Conservation (phyloP, 2,113 vertebrate genomes). For the Alces alces region DNA sequence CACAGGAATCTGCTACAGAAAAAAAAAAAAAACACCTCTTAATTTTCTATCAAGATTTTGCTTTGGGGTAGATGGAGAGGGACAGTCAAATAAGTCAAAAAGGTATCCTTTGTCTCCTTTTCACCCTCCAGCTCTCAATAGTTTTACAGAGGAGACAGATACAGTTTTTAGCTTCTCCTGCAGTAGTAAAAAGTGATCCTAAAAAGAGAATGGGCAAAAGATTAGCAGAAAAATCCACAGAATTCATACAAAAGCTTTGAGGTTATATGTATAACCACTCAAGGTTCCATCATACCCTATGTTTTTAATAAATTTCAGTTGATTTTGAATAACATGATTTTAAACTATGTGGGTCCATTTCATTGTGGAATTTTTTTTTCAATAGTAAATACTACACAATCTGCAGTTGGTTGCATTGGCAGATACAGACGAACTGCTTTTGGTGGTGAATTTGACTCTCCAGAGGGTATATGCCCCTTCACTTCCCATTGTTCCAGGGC, state of each 20-base stretch:
- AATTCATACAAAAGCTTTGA: background rate
- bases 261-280: background rate
- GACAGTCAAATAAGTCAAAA: background rate
- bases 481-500: background rate
- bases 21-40: background rate
- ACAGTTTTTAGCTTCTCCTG: background rate
- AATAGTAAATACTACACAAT: background rate
- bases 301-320: background rate
- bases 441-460: background rate
- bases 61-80: background rate
- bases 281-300: background rate
- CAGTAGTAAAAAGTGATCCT: background rate
- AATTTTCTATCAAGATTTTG: background rate
- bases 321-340: background rate
- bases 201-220: background rate
- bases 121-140: background rate
- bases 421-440: background rate
- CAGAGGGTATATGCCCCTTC: background rate
- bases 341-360: background rate
- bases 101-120: background rate
- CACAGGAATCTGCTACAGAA: background rate
- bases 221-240: background rate
- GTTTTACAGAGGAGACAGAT: background rate
- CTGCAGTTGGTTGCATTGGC: background rate
- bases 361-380: background rate